These are phyloP conservation scores for Iphiclides podalirius DNA, from an alignment of 2,888 invertebrate genomes.

Conservation along the genomic window DNA sequence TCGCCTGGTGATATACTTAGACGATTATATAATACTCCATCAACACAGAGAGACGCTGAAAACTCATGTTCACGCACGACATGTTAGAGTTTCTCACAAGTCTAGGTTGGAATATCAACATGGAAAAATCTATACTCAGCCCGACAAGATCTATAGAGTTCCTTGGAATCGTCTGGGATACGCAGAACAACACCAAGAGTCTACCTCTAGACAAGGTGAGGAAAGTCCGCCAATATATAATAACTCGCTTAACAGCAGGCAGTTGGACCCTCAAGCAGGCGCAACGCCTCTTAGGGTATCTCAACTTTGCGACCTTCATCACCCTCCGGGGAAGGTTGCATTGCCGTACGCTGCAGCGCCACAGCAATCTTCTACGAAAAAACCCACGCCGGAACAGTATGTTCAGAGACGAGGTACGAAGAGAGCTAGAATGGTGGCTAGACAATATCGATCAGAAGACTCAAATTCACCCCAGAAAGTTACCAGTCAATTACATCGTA, in stretches of 20 bases:
- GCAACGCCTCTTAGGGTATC: conserved; percentile 26
- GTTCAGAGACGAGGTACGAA: too few relatives aligned
- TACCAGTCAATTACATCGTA: conserved; percentile 10
- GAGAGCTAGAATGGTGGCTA: conserved; percentile 18
- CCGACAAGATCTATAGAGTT: background rate
- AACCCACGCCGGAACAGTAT: background rate
- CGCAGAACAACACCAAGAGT: background rate
- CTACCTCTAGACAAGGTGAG: background rate
- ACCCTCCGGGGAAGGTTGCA: conserved; percentile 26
- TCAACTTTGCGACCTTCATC: conserved; percentile 30
- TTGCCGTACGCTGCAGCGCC: conserved; percentile 23
- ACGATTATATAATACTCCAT: too few relatives aligned
- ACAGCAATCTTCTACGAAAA: conserved; percentile 1
- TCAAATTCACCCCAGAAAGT: background rate
- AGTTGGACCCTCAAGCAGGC: conserved; percentile 10
- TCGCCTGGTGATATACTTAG: too few relatives aligned
- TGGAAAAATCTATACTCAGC: too few relatives aligned
- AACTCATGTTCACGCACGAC: too few relatives aligned
- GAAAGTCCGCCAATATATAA: background rate
- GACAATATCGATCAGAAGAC: conserved; percentile 5
- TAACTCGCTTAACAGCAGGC: background rate
- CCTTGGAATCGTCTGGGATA: background rate
- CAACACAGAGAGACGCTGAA: too few relatives aligned
- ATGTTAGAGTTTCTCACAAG: too few relatives aligned
- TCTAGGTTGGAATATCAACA: too few relatives aligned